These are phyloP conservation scores for Andrena fulva DNA, from an alignment of 2,888 invertebrate genomes.

Conservation along the genomic window DNA sequence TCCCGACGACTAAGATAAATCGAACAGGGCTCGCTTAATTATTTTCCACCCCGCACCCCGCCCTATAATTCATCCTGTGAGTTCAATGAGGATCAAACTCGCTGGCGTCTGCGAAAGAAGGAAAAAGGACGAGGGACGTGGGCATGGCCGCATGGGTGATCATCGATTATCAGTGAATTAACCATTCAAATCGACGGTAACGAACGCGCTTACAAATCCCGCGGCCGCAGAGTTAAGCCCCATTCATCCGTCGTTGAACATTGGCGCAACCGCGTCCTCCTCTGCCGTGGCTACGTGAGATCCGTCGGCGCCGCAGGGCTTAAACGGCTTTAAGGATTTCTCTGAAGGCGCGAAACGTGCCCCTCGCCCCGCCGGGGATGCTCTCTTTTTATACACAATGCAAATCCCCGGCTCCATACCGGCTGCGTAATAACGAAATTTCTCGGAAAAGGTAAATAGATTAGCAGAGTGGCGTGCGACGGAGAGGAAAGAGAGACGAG, in stretches of 20 bases:
- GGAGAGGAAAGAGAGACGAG: no score
- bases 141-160: not conserved
- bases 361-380: slow-evolving; percentile 28
- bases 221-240: slow-evolving; percentile 72
- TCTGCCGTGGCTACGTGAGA: slow-evolving; percentile 66
- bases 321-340: slow-evolving; percentile 72
- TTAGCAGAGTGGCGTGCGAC: not conserved
- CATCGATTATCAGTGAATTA: slow-evolving; percentile 69
- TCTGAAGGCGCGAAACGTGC: slow-evolving; percentile 62
- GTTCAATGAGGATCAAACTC: not conserved
- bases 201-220: slow-evolving; percentile 72
- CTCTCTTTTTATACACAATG: slow-evolving; percentile 54
- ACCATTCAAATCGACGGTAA: slow-evolving; percentile 68
- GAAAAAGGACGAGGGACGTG: not conserved
- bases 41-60: not conserved
- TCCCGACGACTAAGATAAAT: no score
- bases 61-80: not conserved
- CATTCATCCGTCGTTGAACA: slow-evolving; percentile 74
- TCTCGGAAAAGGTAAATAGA: slow-evolving; percentile 44
- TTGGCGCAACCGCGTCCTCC: slow-evolving; percentile 30
- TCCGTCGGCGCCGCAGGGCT: slow-evolving; percentile 72
- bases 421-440: slow-evolving; percentile 64
- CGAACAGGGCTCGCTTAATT: no score
- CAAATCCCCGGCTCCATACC: slow-evolving; percentile 42
- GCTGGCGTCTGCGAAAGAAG: slow-evolving; percentile 4